Evolutionary conservation across 2,797 vertebrate species (phyloP), one percentile per base, ranked within the genome.

Genomic region (Varecia variegata): DNA sequence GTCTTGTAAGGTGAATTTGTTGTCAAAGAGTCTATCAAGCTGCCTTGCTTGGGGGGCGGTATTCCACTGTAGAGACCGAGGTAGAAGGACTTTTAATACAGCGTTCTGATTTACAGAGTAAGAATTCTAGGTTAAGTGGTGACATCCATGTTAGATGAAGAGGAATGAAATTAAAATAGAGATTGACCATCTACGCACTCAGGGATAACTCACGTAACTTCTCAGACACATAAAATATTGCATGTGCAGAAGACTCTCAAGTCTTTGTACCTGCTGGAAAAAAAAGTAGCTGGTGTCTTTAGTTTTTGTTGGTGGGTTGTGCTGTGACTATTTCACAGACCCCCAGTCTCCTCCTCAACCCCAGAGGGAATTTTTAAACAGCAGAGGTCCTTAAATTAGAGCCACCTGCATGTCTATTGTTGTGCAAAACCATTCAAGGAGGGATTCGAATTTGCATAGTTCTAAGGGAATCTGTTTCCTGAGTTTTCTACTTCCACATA

Each of bases 371-470:
- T 15, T 43, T 74, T 74, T 35, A 13, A 45, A 20, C 3, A 38
- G 25, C 15, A 32, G 38, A 30, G 32, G 5, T 52, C 25, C 86
- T 77, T 17, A 52, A 12, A 11, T 40, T 10, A 8, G 52, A 40
- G 25, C 11, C 13, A 3, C 8, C 13, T 32, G 4, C 18, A 0
- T 40, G 65, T 11, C 50, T 60, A 3, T 7, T 2, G 3, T 23
- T 20, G 18, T 12, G 8, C 21, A 47, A 74, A 74, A 9, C n/a
- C 38, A 65, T 32, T 38, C 10, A 30, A 14, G 3, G 3, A 18
- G 23, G 3, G n/a, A 1, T 7, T 1, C 7, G 4, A n/a, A 71
- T 23, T 3, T 11, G 3, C 14, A 1, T 32, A 3, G 12, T 11
- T 77, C 35, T 32, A 70, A 35, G 32, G 79, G 15, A 62, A 43